Evolutionary conservation across 2,797 vertebrate species (phyloP), one percentile per base, ranked within the genome.

Genomic region (Coluber constrictor): DNA sequence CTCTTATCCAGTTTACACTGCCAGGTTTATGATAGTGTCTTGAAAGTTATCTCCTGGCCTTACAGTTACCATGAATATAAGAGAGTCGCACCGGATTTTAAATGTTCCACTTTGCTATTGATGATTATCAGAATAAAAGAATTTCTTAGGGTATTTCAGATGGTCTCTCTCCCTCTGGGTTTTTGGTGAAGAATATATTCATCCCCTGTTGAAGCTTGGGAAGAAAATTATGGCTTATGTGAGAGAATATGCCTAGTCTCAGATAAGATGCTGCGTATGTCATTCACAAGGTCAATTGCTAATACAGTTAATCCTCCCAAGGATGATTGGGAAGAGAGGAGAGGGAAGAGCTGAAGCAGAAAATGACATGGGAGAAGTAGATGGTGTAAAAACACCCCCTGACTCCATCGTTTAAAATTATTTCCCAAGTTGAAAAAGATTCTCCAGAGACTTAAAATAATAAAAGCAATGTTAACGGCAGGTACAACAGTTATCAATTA

Each of bases 281-380:
- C 74, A 79, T 79, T 43, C 89, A 94, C 94, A 94, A 86, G 29
- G 60, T 91, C 93, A 79, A 79, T 43, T 43, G 20, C 74, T 79
- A 43, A 79, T 79, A 43, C 37, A 23, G 18, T 74, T 43, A 79
- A 43, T 43, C 18, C 37, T 79, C 74, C 74, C 74, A 43, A 79
- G 37, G 74, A 23, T 43, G 70, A 79, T 79, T 79, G 74, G 74
- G 18, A 79, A 79, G 74, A 37, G 70, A 79, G 74, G 18, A 43
- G 74, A 43, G 20, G 74, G 37, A 79, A 79, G 18, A 23, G 74
- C 18, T 43, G 37, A 43, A 79, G 37, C 74, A 43, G 18, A 43
- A 43, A 79, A 43, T 23, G 74, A 43, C 74, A 79, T 3, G 23
- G 70, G 43, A 79, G 8, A 43, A 10, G 8, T 43, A 43, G n/a